Conservation (phyloP, 2,113 vertebrate species). For the Xyrauchen texanus region DNA sequence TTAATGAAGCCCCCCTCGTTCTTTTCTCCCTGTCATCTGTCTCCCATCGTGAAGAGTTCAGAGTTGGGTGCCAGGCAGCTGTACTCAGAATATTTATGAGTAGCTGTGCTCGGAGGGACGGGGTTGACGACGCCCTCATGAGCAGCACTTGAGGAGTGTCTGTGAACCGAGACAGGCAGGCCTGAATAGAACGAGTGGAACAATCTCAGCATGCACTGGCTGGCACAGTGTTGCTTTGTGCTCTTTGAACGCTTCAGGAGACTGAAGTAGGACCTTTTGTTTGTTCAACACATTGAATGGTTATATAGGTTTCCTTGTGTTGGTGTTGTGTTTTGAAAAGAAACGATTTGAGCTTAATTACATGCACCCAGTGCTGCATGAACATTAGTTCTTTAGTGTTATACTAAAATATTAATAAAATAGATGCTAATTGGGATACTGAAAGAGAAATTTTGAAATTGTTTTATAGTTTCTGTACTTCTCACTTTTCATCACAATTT, state of each 20-base stretch:
- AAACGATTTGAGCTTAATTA: background rate
- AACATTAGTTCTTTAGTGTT: background rate
- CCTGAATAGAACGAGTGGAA: slow-evolving; percentile 35
- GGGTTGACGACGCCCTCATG: slow-evolving; percentile 32
- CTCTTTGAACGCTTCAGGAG: slow-evolving; percentile 12
- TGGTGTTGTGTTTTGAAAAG: background rate
- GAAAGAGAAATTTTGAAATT: no score
- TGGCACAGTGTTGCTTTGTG: slow-evolving; percentile 40
- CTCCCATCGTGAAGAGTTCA: background rate
- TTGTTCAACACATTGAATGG: background rate
- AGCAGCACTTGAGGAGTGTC: slow-evolving; percentile 12
- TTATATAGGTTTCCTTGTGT: slow-evolving; percentile 4
- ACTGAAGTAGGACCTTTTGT: slow-evolving; percentile 28
- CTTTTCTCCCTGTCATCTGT: background rate
- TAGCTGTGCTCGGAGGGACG: slow-evolving; percentile 6
- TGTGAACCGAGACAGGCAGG: slow-evolving; percentile 20
- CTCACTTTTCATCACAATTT: no score
- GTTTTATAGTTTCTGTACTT: no score
- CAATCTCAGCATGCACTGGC: slow-evolving; percentile 35
- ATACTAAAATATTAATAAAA: background rate
- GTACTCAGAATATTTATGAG: slow-evolving; percentile 27
- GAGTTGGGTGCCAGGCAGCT: slow-evolving; percentile 19
- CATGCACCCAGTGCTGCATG: background rate
- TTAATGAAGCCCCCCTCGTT: slow-evolving; percentile 18
- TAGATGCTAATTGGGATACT: no score